A percentile compares a stretch with the other conserved stretches of the same genome.
Conservation (phyloP, 2,888 invertebrate species). For the Imbricaverruca yamaguchii region DNA sequence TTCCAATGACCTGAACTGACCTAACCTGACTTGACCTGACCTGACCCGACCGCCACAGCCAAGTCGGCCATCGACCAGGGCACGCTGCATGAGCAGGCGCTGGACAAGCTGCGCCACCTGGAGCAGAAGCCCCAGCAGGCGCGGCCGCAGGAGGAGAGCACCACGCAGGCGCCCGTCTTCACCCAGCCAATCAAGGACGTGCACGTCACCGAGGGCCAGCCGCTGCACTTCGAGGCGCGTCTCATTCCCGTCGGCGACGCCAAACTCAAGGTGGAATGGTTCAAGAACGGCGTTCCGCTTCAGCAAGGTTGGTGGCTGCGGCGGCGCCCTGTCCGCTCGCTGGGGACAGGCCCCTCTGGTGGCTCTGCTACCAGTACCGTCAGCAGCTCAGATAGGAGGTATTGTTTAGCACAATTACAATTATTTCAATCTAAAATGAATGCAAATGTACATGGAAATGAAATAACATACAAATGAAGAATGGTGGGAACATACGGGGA, state of each 20-base stretch:
- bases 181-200: conserved; percentile 84
- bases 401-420: no score
- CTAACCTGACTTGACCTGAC: no score
- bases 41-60: conserved; percentile 39
- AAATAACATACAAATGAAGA: no score
- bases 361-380: no score
- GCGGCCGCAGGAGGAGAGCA: conserved; percentile 47
- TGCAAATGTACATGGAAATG: no score
- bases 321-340: no score
- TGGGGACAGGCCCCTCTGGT: no score
- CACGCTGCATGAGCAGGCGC: conserved; percentile 78
- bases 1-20: no score
- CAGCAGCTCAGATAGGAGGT: no score
- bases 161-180: conserved; percentile 84
- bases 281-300: conserved; percentile 82
- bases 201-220: conserved; percentile 78
- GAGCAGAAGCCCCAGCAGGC: conserved; percentile 48
- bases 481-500: no score
- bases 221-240: conserved; percentile 87
- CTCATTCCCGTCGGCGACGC: conserved; percentile 91
- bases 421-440: no score
- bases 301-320: conserved; percentile 41
- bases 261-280: conserved; percentile 85
- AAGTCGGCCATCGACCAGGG: conserved; percentile 71
- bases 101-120: conserved; percentile 75